A percentile compares a stretch with the other conserved stretches of the same genome.
Conservation (phyloP, 2,113 vertebrate genomes). For the Sisor rabdophorus region DNA sequence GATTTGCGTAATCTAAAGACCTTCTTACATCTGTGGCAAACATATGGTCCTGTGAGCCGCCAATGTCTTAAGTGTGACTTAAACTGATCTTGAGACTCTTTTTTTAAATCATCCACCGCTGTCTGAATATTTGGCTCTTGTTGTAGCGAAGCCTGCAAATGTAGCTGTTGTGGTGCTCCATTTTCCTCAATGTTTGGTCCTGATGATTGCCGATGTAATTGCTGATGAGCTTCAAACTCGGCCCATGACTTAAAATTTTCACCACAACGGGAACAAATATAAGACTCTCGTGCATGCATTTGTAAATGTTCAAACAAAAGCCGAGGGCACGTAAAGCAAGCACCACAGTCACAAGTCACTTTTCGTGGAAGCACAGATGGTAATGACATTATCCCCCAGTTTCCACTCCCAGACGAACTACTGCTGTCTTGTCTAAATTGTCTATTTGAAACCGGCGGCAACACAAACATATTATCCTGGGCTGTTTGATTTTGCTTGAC, state of each 20-base stretch:
- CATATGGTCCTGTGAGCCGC: conserved; percentile 47
- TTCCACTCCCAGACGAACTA: conserved; percentile 40
- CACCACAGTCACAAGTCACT: conserved; percentile 73
- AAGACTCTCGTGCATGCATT: conserved; percentile 70
- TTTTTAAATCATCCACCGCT: conserved; percentile 9
- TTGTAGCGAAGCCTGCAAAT: conserved; percentile 45
- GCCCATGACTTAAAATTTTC: conserved; percentile 71
- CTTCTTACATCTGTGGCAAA: conserved; percentile 66
- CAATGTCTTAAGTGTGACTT: conserved; percentile 4
- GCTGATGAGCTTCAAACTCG: conserved; percentile 71
- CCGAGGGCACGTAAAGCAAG: conserved; percentile 68
- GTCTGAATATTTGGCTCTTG: conserved; percentile 17
- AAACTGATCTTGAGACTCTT: background rate
- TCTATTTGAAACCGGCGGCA: conserved; percentile 43
- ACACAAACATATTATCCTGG: conserved; percentile 46
- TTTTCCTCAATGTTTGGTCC: conserved; percentile 52
- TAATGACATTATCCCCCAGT: conserved; percentile 73
- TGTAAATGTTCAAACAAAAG: conserved; percentile 73
- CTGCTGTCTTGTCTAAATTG: conserved; percentile 17
- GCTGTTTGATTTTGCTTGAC: conserved; percentile 39
- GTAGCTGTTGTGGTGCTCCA: conserved; percentile 16
- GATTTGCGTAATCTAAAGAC: conserved; percentile 64
- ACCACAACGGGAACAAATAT: conserved; percentile 71
- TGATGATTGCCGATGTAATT: conserved; percentile 66
- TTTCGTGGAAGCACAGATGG: conserved; percentile 71